phyloP scores from a whole-genome alignment of 1,140 invertebrate species.

The Samia ricini region DNA sequence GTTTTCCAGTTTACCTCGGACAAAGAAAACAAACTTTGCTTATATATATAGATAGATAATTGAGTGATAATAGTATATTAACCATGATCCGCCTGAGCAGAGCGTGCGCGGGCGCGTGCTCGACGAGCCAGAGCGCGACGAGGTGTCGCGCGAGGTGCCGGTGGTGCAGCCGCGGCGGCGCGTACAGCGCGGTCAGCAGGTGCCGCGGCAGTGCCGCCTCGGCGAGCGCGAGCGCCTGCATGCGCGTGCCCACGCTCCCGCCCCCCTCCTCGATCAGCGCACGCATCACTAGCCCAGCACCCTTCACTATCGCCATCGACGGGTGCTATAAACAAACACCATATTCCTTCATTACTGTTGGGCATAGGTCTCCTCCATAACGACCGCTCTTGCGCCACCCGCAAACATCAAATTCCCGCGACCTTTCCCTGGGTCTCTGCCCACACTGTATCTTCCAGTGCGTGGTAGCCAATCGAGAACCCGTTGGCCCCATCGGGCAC shows the following conservation, averaged over 20 bases:
- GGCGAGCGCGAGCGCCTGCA: slow-evolving; percentile 97
- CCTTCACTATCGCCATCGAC: slow-evolving; percentile 98
- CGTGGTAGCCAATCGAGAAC: no score
- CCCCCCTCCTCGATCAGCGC: slow-evolving; percentile 99
- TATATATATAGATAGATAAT: no score
- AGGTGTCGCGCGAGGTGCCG: slow-evolving; percentile 96
- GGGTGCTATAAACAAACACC: slow-evolving; percentile 85
- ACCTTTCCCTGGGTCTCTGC: no score
- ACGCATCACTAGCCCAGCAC: slow-evolving; percentile 97
- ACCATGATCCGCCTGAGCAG: slow-evolving; percentile 94
- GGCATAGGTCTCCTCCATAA: no score
- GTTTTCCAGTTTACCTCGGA: no score
- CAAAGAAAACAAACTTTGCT: no score
- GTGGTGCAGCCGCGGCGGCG: slow-evolving; percentile 75
- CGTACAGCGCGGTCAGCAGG: slow-evolving; percentile 93
- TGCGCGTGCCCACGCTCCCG: slow-evolving; percentile 91
- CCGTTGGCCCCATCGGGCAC: no score
- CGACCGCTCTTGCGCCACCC: no score
- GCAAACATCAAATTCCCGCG: no score
- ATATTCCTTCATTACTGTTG: no score
- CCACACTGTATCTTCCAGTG: no score
- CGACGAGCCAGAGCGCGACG: slow-evolving; percentile 98
- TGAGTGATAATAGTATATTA: no score
- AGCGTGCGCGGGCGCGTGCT: slow-evolving; percentile 94
- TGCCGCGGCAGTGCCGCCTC: slow-evolving; percentile 98